These are phyloP conservation scores for Diglossa cyanea DNA, from an alignment of 2,797 vertebrate genomes.

Conservation along the genomic window DNA sequence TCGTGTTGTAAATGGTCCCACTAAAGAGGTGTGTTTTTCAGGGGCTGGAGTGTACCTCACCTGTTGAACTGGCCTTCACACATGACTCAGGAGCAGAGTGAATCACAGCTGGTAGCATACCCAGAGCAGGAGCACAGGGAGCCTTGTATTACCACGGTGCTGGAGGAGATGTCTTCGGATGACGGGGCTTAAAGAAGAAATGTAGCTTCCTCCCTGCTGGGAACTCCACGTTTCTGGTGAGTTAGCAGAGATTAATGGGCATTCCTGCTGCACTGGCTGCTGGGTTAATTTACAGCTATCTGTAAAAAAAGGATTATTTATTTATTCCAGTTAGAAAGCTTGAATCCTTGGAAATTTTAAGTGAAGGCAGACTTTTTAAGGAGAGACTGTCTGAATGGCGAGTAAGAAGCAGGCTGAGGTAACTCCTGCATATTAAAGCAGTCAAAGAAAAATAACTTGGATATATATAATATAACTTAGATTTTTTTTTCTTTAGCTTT, in stretches of 20 bases:
- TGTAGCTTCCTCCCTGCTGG: slow-evolving; percentile 7
- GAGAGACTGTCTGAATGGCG: not conserved
- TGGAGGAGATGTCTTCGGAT: not conserved
- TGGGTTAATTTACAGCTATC: slow-evolving; percentile 22
- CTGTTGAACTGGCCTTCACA: not conserved
- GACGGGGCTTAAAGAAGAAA: not conserved
- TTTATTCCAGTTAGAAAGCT: not conserved
- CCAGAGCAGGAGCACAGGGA: not conserved
- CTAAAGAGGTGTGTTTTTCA: slow-evolving; percentile 45
- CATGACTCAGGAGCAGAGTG: slow-evolving; percentile 19
- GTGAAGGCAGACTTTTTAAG: not conserved
- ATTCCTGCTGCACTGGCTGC: not conserved
- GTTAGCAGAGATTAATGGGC: not conserved
- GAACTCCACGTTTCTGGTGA: slow-evolving; percentile 37
- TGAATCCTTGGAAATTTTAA: not conserved
- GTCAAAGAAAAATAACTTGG: not conserved
- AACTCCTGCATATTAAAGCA: not conserved
- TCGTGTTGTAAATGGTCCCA: not conserved
- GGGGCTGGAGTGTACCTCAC: slow-evolving; percentile 15
- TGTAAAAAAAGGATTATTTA: not conserved
- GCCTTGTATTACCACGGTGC: not conserved
- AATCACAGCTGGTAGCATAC: not conserved
- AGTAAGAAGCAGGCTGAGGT: not conserved
- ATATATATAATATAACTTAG: not conserved
- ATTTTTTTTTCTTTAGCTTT: slow-evolving; percentile 1